phyloP scores from a whole-genome alignment of 1,140 invertebrate species.

The Drosophila rhopaloa region DNA sequence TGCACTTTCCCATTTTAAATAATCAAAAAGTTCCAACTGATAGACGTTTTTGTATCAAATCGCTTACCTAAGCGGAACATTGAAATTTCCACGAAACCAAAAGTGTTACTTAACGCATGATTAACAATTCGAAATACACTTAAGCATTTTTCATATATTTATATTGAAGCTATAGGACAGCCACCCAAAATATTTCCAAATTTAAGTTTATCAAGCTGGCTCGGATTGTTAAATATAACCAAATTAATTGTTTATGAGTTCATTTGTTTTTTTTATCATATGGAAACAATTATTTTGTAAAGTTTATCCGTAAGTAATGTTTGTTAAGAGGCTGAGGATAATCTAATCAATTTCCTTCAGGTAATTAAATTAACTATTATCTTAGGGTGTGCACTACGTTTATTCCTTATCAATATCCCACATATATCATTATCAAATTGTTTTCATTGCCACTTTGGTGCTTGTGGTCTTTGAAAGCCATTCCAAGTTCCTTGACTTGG shows the following conservation, averaged over 20 bases:
- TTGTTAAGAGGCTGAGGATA: no score
- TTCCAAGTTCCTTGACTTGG: slow-evolving; percentile 57
- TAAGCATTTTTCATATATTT: no score
- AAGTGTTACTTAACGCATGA: neutral
- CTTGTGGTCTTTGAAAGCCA: slow-evolving; percentile 40
- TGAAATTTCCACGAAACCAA: neutral
- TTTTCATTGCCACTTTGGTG: slow-evolving; percentile 38
- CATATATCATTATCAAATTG: slow-evolving; percentile 48
- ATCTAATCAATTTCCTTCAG: neutral
- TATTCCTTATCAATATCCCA: slow-evolving; percentile 27
- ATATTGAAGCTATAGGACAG: no score
- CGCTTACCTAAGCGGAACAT: neutral
- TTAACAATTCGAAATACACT: neutral
- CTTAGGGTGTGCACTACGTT: no score
- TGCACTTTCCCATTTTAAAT: neutral
- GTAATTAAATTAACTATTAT: neutral
- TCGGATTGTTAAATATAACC: no score
- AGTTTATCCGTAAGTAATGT: no score
- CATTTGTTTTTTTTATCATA: no score
- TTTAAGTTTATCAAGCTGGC: no score
- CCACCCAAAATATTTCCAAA: no score
- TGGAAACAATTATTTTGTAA: no score
- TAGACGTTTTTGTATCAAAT: neutral
- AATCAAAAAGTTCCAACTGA: neutral
- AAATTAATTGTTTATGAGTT: no score